Evolutionary conservation across 2,797 vertebrate genomes (phyloP).

Genomic region (Cuculus canorus): DNA sequence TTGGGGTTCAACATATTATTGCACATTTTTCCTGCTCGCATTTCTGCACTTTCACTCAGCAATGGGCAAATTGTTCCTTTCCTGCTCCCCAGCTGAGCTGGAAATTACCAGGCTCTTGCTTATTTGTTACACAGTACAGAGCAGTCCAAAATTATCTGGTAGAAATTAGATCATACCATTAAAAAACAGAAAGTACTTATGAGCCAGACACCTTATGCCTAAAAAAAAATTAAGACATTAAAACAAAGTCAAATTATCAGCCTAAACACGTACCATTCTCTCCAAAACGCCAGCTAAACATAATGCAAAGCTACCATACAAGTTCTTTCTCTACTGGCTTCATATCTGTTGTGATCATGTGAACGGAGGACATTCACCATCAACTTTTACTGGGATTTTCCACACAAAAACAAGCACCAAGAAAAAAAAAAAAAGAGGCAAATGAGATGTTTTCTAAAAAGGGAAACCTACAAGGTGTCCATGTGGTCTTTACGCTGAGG

Average conservation of each 20-base stretch:
- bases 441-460: not conserved
- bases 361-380: not conserved
- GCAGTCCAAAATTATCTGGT: not conserved
- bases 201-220: not conserved
- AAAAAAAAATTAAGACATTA: not conserved
- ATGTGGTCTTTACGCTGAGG: fast-evolving
- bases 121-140: not conserved
- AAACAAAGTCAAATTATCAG: not conserved
- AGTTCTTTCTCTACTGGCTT: not conserved
- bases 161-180: not conserved
- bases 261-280: not conserved
- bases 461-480: not conserved
- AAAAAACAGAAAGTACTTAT: not conserved
- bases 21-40: not conserved
- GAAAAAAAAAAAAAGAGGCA: not conserved
- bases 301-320: not conserved
- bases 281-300: not conserved
- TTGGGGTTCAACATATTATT: not conserved
- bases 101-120: not conserved
- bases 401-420: not conserved
- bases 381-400: conserved; percentile 14
- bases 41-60: not conserved
- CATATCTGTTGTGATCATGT: not conserved
- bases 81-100: not conserved
- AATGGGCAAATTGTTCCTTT: fast-evolving